These are phyloP conservation scores for Lasiommata megera DNA, from an alignment of 2,888 invertebrate species.

Conservation along the genomic window DNA sequence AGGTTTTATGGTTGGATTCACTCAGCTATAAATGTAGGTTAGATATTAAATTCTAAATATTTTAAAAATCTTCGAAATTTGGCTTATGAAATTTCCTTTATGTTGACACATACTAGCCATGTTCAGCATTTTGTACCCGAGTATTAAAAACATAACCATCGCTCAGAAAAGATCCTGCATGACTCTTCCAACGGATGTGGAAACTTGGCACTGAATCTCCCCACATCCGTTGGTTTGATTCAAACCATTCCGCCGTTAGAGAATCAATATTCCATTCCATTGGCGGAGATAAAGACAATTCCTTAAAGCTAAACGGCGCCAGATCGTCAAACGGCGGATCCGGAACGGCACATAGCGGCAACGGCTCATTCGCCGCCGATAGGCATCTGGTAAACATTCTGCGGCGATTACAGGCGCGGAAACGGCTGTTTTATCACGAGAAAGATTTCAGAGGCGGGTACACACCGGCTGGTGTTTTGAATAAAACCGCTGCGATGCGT, in stretches of 20 bases:
- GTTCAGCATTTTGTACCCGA: no score
- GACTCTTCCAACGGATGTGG: no score
- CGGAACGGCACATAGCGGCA: conserved; percentile 38
- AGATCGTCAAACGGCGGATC: conserved; percentile 31
- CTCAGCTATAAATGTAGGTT: no score
- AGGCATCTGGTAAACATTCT: conserved; percentile 63
- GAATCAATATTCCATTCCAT: conserved; percentile 22
- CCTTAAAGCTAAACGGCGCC: conserved; percentile 29
- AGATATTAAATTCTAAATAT: no score
- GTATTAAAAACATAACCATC: no score
- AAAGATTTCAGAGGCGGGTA: conserved; percentile 34
- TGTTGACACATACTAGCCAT: no score
- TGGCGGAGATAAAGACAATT: conserved; percentile 31
- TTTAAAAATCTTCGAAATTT: no score
- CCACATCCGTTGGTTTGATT: no score
- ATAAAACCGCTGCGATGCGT: conserved; percentile 20
- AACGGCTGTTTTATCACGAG: conserved; percentile 69
- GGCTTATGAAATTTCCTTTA: no score
- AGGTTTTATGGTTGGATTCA: no score
- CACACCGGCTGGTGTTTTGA: conserved; percentile 32
- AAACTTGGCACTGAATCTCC: no score
- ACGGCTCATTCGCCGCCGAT: conserved; percentile 38
- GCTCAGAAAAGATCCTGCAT: no score
- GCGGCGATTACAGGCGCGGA: conserved; percentile 58
- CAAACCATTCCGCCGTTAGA: not conserved